These are phyloP conservation scores for Drosophila stalkeri DNA, from an alignment of 2,888 invertebrate species.

Conservation along the genomic window DNA sequence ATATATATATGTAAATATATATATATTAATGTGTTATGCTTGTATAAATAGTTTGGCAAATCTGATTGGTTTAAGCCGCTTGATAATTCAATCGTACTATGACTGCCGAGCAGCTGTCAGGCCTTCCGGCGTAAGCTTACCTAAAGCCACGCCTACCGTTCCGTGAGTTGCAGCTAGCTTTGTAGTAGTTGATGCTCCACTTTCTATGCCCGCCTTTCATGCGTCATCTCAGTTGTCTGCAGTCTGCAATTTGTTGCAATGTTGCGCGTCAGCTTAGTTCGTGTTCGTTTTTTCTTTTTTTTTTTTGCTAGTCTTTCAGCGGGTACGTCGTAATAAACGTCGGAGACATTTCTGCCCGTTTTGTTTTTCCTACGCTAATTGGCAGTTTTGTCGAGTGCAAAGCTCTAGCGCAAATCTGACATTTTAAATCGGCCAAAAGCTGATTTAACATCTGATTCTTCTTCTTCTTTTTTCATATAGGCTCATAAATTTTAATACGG, in stretches of 20 bases:
- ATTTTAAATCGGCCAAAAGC: constrained; percentile 50
- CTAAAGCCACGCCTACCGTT: constrained; percentile 9
- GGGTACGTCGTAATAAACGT: constrained; percentile 64
- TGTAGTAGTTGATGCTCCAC: neutral
- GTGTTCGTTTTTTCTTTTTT: constrained; percentile 1
- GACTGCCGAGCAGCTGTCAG: constrained; percentile 57
- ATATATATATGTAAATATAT: neutral
- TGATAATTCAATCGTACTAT: constrained; percentile 63
- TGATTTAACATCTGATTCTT: constrained; percentile 16
- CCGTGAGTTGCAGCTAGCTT: constrained; percentile 1
- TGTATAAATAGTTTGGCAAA: constrained; percentile 43
- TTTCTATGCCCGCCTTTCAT: constrained; percentile 27
- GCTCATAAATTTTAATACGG: constrained; percentile 70
- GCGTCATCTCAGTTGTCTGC: constrained; percentile 56
- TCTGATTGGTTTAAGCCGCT: constrained; percentile 58
- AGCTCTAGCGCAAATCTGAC: constrained; percentile 17
- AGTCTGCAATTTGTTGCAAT: constrained; percentile 75
- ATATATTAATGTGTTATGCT: constrained; percentile 8
- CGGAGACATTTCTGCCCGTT: constrained; percentile 56
- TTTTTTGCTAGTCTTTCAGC: constrained; percentile 51
- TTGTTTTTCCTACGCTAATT: constrained; percentile 60
- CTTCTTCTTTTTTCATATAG: constrained; percentile 17
- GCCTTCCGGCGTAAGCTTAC: constrained; percentile 42
- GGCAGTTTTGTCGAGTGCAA: constrained; percentile 52
- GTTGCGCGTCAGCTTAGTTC: constrained; percentile 77